A percentile compares a stretch with the other conserved stretches of the same genome.
phyloP scores from a whole-genome alignment of 2,797 vertebrate species.

The Picus viridis region DNA sequence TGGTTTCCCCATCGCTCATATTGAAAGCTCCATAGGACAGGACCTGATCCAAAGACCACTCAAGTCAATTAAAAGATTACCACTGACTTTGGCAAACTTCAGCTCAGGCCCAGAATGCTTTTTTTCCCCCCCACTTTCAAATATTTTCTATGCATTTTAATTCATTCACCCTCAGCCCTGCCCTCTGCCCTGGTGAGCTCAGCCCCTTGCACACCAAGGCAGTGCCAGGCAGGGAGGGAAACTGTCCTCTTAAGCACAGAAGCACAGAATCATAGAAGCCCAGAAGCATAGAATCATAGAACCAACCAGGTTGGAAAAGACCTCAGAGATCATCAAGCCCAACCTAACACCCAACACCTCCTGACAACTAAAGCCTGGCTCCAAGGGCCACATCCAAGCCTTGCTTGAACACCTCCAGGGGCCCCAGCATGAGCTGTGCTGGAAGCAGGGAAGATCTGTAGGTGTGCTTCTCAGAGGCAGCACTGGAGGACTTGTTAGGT shows the following conservation, averaged over 20 bases:
- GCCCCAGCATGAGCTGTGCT: not conserved
- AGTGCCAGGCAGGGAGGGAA: rapidly evolving
- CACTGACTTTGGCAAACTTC: not conserved
- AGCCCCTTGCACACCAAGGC: not conserved
- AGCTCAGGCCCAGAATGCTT: not conserved
- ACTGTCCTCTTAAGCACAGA: not conserved
- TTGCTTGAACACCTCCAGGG: no score
- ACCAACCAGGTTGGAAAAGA: no score
- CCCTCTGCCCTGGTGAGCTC: not conserved
- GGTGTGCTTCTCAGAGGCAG: rapidly evolving
- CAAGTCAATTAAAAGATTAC: not conserved
- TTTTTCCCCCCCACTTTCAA: not conserved
- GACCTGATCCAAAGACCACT: constrained; percentile 1
- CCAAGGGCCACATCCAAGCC: no score
- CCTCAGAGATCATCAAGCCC: no score
- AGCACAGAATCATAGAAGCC: no score
- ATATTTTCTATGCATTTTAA: not conserved
- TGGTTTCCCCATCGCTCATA: constrained; percentile 10
- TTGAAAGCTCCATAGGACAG: not conserved
- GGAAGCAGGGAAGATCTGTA: rapidly evolving
- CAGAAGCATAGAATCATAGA: no score
- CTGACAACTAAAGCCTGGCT: no score
- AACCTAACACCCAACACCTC: no score
- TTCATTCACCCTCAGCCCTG: not conserved
- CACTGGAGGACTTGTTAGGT: rapidly evolving